phyloP scores from a whole-genome alignment of 2,113 vertebrate species.

The Dinomys branickii region DNA sequence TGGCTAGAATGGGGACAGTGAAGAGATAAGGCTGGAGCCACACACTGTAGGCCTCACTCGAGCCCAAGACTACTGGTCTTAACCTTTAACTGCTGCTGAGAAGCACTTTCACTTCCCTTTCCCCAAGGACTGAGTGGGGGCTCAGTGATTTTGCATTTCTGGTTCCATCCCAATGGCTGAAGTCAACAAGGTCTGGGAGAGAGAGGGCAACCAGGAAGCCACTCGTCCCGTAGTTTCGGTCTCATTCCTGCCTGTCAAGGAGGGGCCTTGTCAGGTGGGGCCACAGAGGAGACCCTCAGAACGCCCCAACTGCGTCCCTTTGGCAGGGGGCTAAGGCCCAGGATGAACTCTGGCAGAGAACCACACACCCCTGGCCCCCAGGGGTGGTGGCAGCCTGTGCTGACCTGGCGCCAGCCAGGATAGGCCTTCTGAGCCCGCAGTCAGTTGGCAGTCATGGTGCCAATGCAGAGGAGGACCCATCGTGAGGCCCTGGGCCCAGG shows the following conservation, averaged over 20 bases:
- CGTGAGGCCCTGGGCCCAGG: not conserved
- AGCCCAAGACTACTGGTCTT: not conserved
- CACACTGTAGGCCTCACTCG: not conserved
- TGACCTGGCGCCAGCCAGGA: fast-evolving
- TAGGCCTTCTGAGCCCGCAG: not conserved
- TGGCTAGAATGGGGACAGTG: not conserved
- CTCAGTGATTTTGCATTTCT: not conserved
- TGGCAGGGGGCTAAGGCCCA: not conserved
- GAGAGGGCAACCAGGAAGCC: not conserved
- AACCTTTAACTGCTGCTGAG: too few species aligned
- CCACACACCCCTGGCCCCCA: not conserved
- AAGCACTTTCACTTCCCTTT: not conserved
- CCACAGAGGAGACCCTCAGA: not conserved
- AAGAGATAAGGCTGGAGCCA: not conserved
- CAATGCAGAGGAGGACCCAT: conserved; percentile 86
- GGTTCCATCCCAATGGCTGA: not conserved
- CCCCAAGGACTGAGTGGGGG: not conserved
- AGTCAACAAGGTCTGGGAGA: not conserved
- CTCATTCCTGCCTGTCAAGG: not conserved
- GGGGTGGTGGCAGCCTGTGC: too few species aligned
- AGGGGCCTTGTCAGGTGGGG: not conserved
- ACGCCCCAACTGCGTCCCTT: fast-evolving
- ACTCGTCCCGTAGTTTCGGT: not conserved
- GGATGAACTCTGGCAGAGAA: not conserved
- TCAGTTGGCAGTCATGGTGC: conserved; percentile 88